A percentile compares a stretch with the other conserved stretches of the same genome.
Evolutionary conservation across 2,113 vertebrate genomes (phyloP).

Genomic region (Grallaria varia): DNA sequence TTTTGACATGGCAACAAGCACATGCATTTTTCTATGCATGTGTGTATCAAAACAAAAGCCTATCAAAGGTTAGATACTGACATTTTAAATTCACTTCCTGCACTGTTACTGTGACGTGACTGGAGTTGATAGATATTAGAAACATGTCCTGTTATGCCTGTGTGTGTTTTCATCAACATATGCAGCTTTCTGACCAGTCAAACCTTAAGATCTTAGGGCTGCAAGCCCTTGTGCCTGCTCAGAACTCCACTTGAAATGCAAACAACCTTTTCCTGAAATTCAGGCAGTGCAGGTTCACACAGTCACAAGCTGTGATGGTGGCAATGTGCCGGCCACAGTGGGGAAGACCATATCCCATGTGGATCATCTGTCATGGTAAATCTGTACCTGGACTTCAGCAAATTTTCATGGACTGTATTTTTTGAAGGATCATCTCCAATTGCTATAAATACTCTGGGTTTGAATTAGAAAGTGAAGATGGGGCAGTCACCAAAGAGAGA

Average conservation of each 20-base stretch:
- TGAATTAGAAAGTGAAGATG: not conserved
- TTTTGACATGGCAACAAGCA: not conserved
- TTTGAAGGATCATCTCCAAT: not conserved
- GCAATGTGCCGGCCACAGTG: not conserved
- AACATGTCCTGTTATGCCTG: not conserved
- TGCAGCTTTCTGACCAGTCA: not conserved
- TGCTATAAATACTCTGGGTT: not conserved
- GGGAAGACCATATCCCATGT: not conserved
- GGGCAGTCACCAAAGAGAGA: not conserved
- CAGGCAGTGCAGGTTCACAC: not conserved
- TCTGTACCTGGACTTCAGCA: not conserved
- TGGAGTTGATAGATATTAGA: not conserved
- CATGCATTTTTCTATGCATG: not conserved
- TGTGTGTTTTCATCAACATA: not conserved
- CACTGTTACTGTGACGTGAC: not conserved
- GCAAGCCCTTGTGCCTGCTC: not conserved
- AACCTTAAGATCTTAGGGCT: not conserved
- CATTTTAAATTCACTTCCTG: not conserved
- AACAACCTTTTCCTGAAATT: conserved; percentile 13
- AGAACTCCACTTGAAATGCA: not conserved
- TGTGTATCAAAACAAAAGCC: not conserved
- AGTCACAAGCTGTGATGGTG: not conserved
- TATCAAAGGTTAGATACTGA: not conserved
- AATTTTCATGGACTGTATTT: not conserved
- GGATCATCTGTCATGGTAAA: not conserved